Base-by-base conservation (phyloP, 2,888 invertebrate species). In the Therioaphis trifolii region DNA sequence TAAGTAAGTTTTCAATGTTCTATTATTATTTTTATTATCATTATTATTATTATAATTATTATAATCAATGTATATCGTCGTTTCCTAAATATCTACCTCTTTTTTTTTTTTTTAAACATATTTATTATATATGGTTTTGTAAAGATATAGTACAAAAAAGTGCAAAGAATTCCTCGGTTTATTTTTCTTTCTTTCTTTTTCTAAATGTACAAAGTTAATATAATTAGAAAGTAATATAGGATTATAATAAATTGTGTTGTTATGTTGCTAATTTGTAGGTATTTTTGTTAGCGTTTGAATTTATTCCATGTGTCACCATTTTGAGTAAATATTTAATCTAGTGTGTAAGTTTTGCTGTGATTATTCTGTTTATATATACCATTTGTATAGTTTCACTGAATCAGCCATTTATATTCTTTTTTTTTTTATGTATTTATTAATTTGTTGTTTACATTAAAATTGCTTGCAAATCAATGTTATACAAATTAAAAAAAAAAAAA, bases 21-120 rank as follows among this genome's bases (percentile, higher is more conserved):
- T 80, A 78, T 49, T 80, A 80, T 80, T 72, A 80, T 71, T 49
- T 46, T 80, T 46, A 80, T 46, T 43, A n/a, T 29, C 49, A 69
- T 79, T 43, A 69, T 79, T 79, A 58, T 79, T 69, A 58, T 82
- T 72, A 66, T 29, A 63, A 77, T 46, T 66, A n/a, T 55, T 71
- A 14, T 68, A 58, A 63, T 61, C 63, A 72, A 80, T 61, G 21
- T 82, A 24, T n/a, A 46, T 58, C 63, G 63, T 66, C 40, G 63
- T 82, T 63, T 82, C 82, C 82, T 82, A 82, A 82, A n/a, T 40
- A 74, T 66, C 82, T 82, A 82, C 82, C 82, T 82, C 82, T 82
- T 46, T 68, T 78, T 79, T 58, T 68, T 79, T 58, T 29, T 43
- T 43, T 27, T 55, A 11, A 69, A 49, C 49, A 55, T 80, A 58